Base-by-base conservation (phyloP, 2,797 vertebrate genomes). In the Hyperoplus immaculatus region DNA sequence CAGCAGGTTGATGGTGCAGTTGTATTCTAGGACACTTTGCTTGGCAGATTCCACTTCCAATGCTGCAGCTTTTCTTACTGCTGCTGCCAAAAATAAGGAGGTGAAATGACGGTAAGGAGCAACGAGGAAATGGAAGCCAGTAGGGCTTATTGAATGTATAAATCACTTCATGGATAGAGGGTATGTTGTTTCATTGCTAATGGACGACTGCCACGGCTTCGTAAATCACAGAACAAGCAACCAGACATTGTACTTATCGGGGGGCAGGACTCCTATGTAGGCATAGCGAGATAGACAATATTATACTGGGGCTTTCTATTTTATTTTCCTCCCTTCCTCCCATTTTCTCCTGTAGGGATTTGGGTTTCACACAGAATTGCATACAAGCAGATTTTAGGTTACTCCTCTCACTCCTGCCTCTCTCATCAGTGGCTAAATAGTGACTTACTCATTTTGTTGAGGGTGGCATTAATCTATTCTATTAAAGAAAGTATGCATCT, bases 171-270 rank as follows among this genome's bases (percentile, higher is more conserved):
- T 89, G 79, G 83, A 88, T 83, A 78, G 88, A 85, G 82, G 80
- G 73, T 84, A 88, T 88, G 89, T 87, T 91, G 90, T 91, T 92
- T 91, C 83, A 81, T 89, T 84, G 82, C 82, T 90, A 94, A 95
- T 92, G 83, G 92, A 89, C 88, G 80, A 88, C 78, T 87, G 80
- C 78, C 74, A 80, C 73, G 47, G 70, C 85, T 84, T 80, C 1
- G 77, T 93, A 93, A 92, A 93, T 95, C 90, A 88, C 60, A 73
- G 53, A 50, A 65, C 69, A 73, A 75, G 80, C 72, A 65, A 56
- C 57, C 76, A 83, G 69, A 79, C 68, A 50, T n/a, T 16, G 53
- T 75, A 73, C 56, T 69, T 71, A 76, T 84, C 38, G 15, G 29
- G 69, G 81, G 78, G 58, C 78, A 79, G 53, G 64, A 87, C 73